These are phyloP conservation scores for Bathynomus jamesi DNA, from an alignment of 1,140 invertebrate species.

Conservation along the genomic window DNA sequence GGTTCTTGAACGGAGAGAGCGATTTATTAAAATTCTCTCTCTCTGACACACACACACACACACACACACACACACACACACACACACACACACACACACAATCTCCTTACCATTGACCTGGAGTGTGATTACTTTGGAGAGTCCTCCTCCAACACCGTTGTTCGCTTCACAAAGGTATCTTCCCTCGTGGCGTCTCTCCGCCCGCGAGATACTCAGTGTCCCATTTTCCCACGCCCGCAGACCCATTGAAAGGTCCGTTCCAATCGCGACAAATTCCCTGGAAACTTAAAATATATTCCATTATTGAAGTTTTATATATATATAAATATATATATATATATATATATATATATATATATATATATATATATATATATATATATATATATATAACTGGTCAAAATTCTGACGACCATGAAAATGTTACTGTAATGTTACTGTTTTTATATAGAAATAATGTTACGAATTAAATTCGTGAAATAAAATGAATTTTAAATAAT, in stretches of 20 bases:
- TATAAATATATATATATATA: constrained; percentile 25
- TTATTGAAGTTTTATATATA: constrained; percentile 27
- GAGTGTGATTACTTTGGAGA: constrained; percentile 51
- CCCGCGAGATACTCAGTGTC: constrained; percentile 46
- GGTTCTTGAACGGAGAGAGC: constrained; percentile 20
- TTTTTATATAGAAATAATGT: too few relatives aligned
- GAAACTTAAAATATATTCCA: constrained; percentile 13
- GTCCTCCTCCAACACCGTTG: constrained; percentile 50
- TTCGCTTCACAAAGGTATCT: constrained; percentile 52
- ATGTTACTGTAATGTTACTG: too few relatives aligned
- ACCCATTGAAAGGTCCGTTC: background rate
- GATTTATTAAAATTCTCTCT: too few relatives aligned
- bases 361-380: constrained; percentile 11
- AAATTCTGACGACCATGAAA: background rate
- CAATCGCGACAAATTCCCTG: constrained; percentile 17
- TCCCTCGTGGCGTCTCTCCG: constrained; percentile 46
- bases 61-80: too few relatives aligned
- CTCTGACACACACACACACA: too few relatives aligned
- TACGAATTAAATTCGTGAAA: too few relatives aligned
- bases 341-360: constrained; percentile 6
- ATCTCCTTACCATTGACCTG: constrained; percentile 52
- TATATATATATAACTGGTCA: constrained; percentile 12
- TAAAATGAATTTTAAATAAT: too few relatives aligned
- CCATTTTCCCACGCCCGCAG: constrained; percentile 45
- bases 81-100: too few relatives aligned